phyloP scores from a whole-genome alignment of 2,888 invertebrate genomes.

The Latrodectus hesperus region DNA sequence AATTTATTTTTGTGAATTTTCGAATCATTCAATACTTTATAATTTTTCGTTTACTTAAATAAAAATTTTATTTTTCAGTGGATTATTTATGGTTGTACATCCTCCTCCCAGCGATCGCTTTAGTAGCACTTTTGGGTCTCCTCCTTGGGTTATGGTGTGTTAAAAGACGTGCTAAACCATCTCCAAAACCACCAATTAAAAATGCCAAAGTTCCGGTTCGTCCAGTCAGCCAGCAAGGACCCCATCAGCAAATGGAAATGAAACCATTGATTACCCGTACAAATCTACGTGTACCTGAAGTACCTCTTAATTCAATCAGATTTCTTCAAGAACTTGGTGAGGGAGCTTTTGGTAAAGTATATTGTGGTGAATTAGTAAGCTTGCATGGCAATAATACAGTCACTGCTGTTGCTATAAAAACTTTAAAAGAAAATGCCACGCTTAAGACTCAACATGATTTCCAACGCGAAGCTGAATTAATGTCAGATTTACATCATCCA shows the following conservation, averaged over 20 bases:
- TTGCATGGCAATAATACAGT: conserved; percentile 74
- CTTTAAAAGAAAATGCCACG: conserved; percentile 85
- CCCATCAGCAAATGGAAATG: conserved; percentile 83
- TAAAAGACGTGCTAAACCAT: conserved; percentile 72
- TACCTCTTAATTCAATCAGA: conserved; percentile 79
- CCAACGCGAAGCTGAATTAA: conserved; percentile 87
- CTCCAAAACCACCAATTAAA: conserved; percentile 72
- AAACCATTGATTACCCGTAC: conserved; percentile 81
- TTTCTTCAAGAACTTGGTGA: conserved; percentile 94
- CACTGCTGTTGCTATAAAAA: conserved; percentile 85
- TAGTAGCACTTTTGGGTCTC: conserved; percentile 72
- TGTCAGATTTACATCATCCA: conserved; percentile 86
- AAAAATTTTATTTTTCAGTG: conserved; percentile 77
- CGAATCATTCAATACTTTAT: no score
- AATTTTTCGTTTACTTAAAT: no score
- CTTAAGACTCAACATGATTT: conserved; percentile 87
- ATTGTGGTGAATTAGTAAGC: conserved; percentile 77
- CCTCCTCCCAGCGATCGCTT: conserved; percentile 78
- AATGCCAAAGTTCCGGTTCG: conserved; percentile 46
- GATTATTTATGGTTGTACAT: conserved; percentile 89
- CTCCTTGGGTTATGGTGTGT: conserved; percentile 72
- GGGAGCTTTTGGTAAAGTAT: conserved; percentile 94
- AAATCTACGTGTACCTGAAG: conserved; percentile 84
- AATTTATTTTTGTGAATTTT: no score
- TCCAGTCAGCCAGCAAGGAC: conserved; percentile 66